phyloP scores from a whole-genome alignment of 2,888 invertebrate genomes.

The Trachelus stipa region DNA sequence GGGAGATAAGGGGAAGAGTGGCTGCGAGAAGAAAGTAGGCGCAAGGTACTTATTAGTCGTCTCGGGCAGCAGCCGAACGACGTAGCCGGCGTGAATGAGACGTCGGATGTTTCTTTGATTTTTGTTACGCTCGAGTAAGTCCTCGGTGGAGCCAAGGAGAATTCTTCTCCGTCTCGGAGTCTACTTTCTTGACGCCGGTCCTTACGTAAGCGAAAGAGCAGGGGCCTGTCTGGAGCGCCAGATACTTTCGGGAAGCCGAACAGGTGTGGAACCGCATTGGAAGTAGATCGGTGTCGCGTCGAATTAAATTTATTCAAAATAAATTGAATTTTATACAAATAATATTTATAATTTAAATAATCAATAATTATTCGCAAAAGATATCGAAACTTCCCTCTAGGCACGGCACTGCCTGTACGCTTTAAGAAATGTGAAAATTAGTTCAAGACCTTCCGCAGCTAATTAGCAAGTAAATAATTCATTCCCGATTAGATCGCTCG shows the following conservation, averaged over 20 bases:
- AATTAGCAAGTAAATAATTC: constrained; percentile 53
- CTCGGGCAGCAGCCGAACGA: neutral
- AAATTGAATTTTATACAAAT: neutral
- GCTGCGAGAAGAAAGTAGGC: neutral
- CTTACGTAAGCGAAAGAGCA: neutral
- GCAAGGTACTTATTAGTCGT: neutral
- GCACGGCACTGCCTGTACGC: too few species aligned
- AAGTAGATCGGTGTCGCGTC: neutral
- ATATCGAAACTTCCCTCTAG: too few species aligned
- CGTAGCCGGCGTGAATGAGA: constrained; percentile 3
- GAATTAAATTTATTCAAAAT: neutral
- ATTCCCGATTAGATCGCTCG: constrained; percentile 33
- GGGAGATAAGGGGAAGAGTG: too few species aligned
- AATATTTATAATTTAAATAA: neutral
- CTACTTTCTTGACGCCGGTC: constrained; percentile 9
- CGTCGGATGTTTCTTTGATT: constrained; percentile 27
- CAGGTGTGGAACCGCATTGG: neutral
- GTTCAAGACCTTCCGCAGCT: constrained; percentile 13
- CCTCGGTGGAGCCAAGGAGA: constrained; percentile 17
- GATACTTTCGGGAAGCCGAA: neutral
- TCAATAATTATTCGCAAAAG: too few species aligned
- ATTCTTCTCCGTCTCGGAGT: constrained; percentile 16
- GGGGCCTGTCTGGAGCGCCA: constrained; percentile 3
- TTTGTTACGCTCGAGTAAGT: constrained; percentile 38
- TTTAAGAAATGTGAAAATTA: too few species aligned